Base-by-base conservation (phyloP, 2,797 vertebrate species). In the Paratrypauchen microcephalus region DNA sequence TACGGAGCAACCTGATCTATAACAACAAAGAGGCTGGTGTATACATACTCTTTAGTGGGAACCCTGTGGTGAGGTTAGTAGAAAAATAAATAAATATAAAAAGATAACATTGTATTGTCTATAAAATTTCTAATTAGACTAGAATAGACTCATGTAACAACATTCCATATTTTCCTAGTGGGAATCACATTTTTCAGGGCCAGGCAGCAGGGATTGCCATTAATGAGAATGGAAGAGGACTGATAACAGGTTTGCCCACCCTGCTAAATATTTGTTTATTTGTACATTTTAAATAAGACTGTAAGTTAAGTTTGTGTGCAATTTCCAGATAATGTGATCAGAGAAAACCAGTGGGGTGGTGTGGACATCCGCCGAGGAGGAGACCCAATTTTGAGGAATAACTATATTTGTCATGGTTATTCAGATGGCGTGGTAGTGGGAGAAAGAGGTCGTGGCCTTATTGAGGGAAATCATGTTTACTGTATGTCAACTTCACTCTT, bases 11-110 rank as follows among this genome's bases (percentile, higher is more conserved):
- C 91, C 94, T 93, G 82, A 98, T 97, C 90, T 97, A 94, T 75
- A 94, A 96, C 86, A 98, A 99, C 91, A 97, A 97, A 86, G 96
- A 98, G 82, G 96, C 96, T n/a, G 97, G 96, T 72, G 95, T 97
- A 84, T 97, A 97, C 84, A 95, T 97, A 86, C 92, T 97, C 69
- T 96, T 95, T 88, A 95, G 96, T 0, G 95, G 96, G 75, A 97
- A 96, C 83, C 96, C 95, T 41, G 80, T 96, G 24, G 96, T 96
- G 88, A 96, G 95, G 96, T 97, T 90, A 2, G 91, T 73, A 23
- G 60, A 18, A 41, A 13, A 41, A 41, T 41, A 41, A 41, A 41
- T 41, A 41, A 41, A 41, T 41, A 41, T 41, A 41, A 41, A 41
- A 41, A 41, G 39, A 41, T 2, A 12, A 13, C 39, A 41, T 41